Evolutionary conservation across 2,888 invertebrate genomes (phyloP), one percentile per base, ranked within the genome.

Genomic region (Drosophila kuntzei): DNA sequence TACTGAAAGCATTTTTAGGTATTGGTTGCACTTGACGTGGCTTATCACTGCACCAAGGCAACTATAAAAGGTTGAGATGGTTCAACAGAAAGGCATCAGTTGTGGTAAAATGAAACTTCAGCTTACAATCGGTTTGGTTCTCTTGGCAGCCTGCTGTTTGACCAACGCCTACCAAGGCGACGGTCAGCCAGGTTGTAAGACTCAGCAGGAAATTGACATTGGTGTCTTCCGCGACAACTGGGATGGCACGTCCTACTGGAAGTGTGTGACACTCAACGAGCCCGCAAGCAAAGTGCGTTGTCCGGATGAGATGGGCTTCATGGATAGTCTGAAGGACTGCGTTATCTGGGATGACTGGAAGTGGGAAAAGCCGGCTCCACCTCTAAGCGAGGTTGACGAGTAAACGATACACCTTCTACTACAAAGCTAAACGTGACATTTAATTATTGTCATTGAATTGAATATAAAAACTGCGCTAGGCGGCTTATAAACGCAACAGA

Each of bases 191-290:
- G 82, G 75, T 3, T 90, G 90, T 61, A 79, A 73, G 46, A 86
- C 90, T 2, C 68, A 79, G 18, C 72, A 75, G 18, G 91, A 90
- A 58, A 36, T 91, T 1, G 60, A 71, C 7, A 79, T 80, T 29
- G 61, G 47, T 2, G 32, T 86, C 20, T 90, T 79, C 41, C 83
- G 90, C 3, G 80, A 91, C 46, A 70, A 76, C 29, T 90, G 90
- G 89, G 90, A 90, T 70, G 67, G 91, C n/a, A 85, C 89, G 2
- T 57, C 77, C n/a, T 90, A 70, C 61, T 90, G 90, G 90, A 85
- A 84, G 41, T 90, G 90, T 43, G 75, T 68, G 16, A 18, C 47
- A 4, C 63, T 88, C 2, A 74, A 84, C 37, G 63, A 74, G 27
- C 71, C 90, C 2, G 90, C 84, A 12, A 25, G 5, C 16, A 46